These are phyloP conservation scores for Ctenopoma multispine DNA, from an alignment of 2,797 vertebrate species.

Conservation along the genomic window DNA sequence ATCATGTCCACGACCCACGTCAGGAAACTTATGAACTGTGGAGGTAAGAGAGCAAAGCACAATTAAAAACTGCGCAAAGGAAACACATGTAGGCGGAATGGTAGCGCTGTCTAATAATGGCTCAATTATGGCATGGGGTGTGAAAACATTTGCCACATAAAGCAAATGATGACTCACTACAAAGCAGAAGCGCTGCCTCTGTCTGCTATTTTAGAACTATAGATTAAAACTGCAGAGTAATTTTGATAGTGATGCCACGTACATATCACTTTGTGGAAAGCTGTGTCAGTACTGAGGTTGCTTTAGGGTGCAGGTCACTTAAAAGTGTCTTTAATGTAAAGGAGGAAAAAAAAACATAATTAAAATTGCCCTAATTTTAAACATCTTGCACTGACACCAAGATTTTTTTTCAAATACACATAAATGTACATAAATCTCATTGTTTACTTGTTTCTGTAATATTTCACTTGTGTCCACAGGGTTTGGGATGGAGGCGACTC, in stretches of 20 bases:
- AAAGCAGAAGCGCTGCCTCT: constrained; percentile 26
- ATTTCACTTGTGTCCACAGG: constrained; percentile 67
- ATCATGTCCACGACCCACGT: constrained; percentile 95
- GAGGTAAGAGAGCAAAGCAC: constrained; percentile 79
- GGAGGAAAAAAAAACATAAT: not conserved
- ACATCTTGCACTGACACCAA: not conserved
- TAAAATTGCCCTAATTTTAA: not conserved
- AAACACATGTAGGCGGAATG: not conserved
- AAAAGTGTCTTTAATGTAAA: constrained; percentile 8
- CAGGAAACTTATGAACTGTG: constrained; percentile 95
- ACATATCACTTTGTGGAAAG: constrained; percentile 5
- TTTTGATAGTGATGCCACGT: constrained; percentile 56
- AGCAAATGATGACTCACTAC: constrained; percentile 47
- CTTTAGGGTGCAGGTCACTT: not conserved
- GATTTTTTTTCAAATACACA: not conserved
- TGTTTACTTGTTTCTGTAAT: not conserved
- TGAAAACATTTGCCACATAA: constrained; percentile 24
- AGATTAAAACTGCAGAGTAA: not conserved
- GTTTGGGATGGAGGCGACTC: constrained; percentile 93
- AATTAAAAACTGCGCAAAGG: not conserved
- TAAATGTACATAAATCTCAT: not conserved
- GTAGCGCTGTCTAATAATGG: not conserved
- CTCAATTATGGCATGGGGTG: not conserved
- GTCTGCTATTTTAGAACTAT: constrained; percentile 59
- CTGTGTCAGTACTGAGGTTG: not conserved